These are phyloP conservation scores for Norana najaformis DNA, from an alignment of 2,888 invertebrate genomes.

Conservation along the genomic window DNA sequence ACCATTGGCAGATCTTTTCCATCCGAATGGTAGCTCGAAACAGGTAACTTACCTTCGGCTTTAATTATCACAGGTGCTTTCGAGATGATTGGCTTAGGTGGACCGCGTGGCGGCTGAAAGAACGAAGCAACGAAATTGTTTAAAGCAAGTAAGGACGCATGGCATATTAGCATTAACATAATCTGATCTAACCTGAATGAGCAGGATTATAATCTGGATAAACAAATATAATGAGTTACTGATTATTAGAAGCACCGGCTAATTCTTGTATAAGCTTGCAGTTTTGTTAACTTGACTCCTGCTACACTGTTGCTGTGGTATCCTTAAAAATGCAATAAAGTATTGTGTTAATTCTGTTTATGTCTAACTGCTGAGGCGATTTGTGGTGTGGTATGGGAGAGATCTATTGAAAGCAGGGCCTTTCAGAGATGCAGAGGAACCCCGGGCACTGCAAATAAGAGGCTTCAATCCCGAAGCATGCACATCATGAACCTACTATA, in stretches of 20 bases:
- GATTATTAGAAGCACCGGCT: background rate
- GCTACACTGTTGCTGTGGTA: too few species aligned
- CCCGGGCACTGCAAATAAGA: too few species aligned
- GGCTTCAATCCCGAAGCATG: too few species aligned
- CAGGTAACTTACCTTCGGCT: constrained; percentile 46
- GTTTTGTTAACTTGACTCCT: too few species aligned
- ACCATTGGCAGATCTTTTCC: background rate
- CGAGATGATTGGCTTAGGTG: constrained; percentile 49
- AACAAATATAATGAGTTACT: background rate
- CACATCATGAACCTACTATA: too few species aligned
- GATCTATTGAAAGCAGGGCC: too few species aligned
- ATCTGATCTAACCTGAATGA: background rate
- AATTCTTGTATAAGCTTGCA: too few species aligned
- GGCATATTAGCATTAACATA: background rate
- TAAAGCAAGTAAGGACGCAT: too few species aligned
- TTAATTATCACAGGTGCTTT: constrained; percentile 50
- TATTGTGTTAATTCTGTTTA: background rate
- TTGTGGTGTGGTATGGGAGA: too few species aligned
- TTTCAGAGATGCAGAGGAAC: too few species aligned
- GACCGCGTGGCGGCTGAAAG: constrained; percentile 53
- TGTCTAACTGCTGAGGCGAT: background rate
- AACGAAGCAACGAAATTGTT: background rate
- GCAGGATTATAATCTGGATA: background rate
- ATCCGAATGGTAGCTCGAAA: background rate
- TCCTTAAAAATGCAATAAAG: too few species aligned